These are phyloP conservation scores for Conus betulinus DNA, from an alignment of 1,140 invertebrate genomes.

Conservation along the genomic window DNA sequence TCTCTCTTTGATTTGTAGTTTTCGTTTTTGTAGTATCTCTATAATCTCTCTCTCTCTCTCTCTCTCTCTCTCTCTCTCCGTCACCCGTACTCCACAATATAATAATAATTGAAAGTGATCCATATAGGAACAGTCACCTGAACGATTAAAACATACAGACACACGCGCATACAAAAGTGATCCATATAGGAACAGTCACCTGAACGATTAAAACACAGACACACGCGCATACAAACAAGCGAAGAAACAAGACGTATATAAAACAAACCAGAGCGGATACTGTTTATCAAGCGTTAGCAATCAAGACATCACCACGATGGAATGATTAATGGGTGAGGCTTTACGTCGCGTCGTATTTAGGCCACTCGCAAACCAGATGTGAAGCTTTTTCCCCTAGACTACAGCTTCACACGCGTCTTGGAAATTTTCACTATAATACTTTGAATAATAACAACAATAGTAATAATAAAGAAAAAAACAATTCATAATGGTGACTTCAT, in stretches of 20 bases:
- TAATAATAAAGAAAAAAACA: too few relatives aligned
- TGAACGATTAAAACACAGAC: not conserved
- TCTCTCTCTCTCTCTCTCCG: not conserved
- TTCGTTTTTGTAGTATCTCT: not conserved
- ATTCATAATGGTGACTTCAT: too few relatives aligned
- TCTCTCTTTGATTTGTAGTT: not conserved
- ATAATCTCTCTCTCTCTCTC: not conserved
- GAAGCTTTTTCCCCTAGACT: too few relatives aligned
- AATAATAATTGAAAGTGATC: not conserved
- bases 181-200: not conserved
- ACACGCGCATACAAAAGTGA: not conserved
- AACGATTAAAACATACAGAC: not conserved
- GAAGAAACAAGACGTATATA: not conserved
- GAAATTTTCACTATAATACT: too few relatives aligned
- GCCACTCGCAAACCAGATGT: too few relatives aligned
- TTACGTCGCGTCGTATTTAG: too few relatives aligned
- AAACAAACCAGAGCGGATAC: not conserved
- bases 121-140: not conserved
- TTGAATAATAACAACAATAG: too few relatives aligned
- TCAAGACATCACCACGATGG: not conserved
- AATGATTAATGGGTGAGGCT: not conserved
- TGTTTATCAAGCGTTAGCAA: not conserved
- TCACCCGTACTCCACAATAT: not conserved
- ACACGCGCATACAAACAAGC: not conserved
- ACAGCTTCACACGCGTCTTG: too few relatives aligned